phyloP scores from a whole-genome alignment of 2,113 vertebrate species.

The Tenebrosternarchus preto region DNA sequence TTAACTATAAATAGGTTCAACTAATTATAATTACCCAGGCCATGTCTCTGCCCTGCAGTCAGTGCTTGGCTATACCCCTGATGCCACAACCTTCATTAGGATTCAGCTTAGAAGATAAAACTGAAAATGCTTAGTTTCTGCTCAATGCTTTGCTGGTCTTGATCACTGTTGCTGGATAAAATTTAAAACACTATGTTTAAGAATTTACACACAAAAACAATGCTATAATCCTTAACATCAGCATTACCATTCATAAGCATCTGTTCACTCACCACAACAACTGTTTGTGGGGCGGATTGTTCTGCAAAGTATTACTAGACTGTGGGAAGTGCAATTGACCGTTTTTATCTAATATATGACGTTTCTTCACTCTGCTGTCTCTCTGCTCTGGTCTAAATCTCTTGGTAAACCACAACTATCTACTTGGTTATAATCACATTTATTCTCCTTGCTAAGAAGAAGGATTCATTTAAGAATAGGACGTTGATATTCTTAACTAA shows the following conservation, averaged over 20 bases:
- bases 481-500: slow-evolving; percentile 1
- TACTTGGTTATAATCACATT: background rate
- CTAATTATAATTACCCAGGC: no score
- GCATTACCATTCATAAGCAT: background rate
- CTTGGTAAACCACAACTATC: background rate
- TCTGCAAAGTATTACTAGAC: background rate
- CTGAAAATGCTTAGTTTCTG: no score
- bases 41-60: no score
- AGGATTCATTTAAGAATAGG: background rate
- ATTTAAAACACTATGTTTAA: no score
- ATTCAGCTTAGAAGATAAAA: background rate
- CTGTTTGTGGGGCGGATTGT: background rate
- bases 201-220: background rate
- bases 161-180: no score
- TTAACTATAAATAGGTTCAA: no score
- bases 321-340: background rate
- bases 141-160: no score
- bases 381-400: slow-evolving; percentile 4
- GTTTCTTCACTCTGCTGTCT: background rate
- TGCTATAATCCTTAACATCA: background rate
- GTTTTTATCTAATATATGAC: slow-evolving; percentile 5
- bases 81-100: background rate
- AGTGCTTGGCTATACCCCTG: no score
- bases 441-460: slow-evolving; percentile 4
- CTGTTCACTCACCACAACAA: background rate